Evolutionary conservation across 1,140 invertebrate genomes (phyloP).

Genomic region (Bombus breviceps): DNA sequence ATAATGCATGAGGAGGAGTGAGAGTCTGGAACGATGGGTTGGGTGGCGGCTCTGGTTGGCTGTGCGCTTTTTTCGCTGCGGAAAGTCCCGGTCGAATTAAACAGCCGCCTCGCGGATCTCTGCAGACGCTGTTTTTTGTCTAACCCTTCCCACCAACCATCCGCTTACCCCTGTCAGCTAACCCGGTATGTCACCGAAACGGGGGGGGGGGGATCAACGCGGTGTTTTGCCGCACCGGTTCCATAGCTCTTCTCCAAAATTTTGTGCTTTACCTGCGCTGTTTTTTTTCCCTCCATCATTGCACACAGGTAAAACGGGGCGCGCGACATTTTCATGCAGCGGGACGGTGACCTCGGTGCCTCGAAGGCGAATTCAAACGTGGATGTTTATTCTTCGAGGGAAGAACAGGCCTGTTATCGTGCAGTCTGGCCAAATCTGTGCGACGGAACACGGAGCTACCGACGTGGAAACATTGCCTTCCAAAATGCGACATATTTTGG

Average conservation of each 20-base stretch:
- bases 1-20: conserved; percentile 75
- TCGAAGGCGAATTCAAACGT: conserved; percentile 46
- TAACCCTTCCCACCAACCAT: conserved; percentile 43
- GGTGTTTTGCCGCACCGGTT: conserved; percentile 56
- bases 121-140: conserved; percentile 68
- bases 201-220: conserved; percentile 40
- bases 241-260: conserved; percentile 37
- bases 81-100: conserved; percentile 71
- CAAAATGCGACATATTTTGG: conserved; percentile 9
- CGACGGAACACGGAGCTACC: not conserved
- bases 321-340: conserved; percentile 43
- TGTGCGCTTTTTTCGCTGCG: conserved; percentile 60
- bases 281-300: conserved; percentile 45
- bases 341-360: not conserved
- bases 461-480: conserved; percentile 27
- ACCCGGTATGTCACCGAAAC: conserved; percentile 55
- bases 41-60: conserved; percentile 36
- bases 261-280: conserved; percentile 56
- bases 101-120: conserved; percentile 71
- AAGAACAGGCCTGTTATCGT: conserved; percentile 22
- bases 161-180: conserved; percentile 46
- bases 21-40: conserved; percentile 48
- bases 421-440: conserved; percentile 8
- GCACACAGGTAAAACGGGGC: conserved; percentile 40
- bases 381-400: conserved; percentile 39